Base-by-base conservation (phyloP, 92 coral and sea anemone genomes). In the Porites lobata region DNA sequence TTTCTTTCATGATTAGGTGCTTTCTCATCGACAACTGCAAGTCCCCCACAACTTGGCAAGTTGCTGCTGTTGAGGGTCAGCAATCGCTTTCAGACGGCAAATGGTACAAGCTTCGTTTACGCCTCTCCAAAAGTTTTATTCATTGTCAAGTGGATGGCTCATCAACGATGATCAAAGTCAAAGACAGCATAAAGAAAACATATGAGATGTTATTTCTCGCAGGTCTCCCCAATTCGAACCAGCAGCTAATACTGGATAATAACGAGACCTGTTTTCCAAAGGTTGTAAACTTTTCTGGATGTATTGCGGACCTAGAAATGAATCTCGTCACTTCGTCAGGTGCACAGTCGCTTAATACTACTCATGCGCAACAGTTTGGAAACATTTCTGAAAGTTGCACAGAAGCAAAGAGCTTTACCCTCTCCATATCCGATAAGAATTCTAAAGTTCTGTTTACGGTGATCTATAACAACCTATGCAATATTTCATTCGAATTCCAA, bases 401-500 rank as follows among this genome's bases (percentile, higher is more conserved):
- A 9, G 77, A 68, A 18, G 76, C 66, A 52, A 81, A 67, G 19
- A 65, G 69, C n/a, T 67, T 51, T 5, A 18, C 54, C 53, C 54
- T 52, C 29, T 81, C 85, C 17, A 14, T 68, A 5, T 1, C 76
- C 9, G 77, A 81, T 69, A 53, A 81, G 56, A 81, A 68, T 53
- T 15, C 85, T 17, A 81, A 81, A 72, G 32, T 69, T 15, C 2
- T 54, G 12, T 9, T 81, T 13, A 20, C n/a, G 53, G 52, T 69
- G 65, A 56, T 8, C n/a, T 65, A 69, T 18, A 54, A 7, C 7
- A 26, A 7, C 62, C 24, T 17, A 65, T 6, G 72, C 4, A 81
- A 81, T 53, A 81, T 76, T 67, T 81, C 74, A 22, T 67, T 81
- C 52, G 85, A 81, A 81, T 81, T 81, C 22, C 85, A 81, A 52